Percentiles rank a stretch among this genome's conserved stretches.
Evolutionary conservation across 2,888 invertebrate species (phyloP).

Genomic region (Eristalis arbustorum): DNA sequence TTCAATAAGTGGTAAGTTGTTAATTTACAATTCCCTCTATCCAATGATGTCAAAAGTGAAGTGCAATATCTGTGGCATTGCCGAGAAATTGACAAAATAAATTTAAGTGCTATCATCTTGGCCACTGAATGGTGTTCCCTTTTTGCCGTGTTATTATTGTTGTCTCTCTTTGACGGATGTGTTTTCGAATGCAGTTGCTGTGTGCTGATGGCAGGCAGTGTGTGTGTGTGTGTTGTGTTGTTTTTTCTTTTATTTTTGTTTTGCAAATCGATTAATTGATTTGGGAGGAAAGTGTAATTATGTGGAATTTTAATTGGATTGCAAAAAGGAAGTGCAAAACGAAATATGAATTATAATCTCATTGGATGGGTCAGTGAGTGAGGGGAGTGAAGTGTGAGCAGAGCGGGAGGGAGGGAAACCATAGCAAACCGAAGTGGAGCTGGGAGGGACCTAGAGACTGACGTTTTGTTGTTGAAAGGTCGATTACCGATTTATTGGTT

Average conservation of each 20-base stretch:
- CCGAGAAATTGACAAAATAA: slow-evolving; percentile 28
- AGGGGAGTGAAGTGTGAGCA: too few species aligned
- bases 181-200: slow-evolving; percentile 51
- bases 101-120: slow-evolving; percentile 38
- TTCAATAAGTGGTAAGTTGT: slow-evolving; percentile 73
- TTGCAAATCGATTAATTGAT: slow-evolving; percentile 70
- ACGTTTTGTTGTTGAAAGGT: neutral
- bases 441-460: neutral
- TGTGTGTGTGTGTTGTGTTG: slow-evolving; percentile 24
- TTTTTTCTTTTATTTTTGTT: slow-evolving; percentile 57
- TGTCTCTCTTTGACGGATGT: slow-evolving; percentile 57
- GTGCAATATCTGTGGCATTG: slow-evolving; percentile 17
- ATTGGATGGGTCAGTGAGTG: neutral
- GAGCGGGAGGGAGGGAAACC: neutral
- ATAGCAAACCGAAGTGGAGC: neutral
- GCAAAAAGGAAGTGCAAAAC: slow-evolving; percentile 19
- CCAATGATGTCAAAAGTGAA: slow-evolving; percentile 26
- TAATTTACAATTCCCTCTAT: slow-evolving; percentile 13
- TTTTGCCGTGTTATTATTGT: slow-evolving; percentile 30
- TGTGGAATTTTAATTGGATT: slow-evolving; percentile 58
- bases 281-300: slow-evolving; percentile 53
- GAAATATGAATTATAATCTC: slow-evolving; percentile 24
- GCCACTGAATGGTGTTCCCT: slow-evolving; percentile 69
- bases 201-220: neutral
- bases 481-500: neutral